Conservation (phyloP, 2,888 invertebrate species). For the Volucella inanis region DNA sequence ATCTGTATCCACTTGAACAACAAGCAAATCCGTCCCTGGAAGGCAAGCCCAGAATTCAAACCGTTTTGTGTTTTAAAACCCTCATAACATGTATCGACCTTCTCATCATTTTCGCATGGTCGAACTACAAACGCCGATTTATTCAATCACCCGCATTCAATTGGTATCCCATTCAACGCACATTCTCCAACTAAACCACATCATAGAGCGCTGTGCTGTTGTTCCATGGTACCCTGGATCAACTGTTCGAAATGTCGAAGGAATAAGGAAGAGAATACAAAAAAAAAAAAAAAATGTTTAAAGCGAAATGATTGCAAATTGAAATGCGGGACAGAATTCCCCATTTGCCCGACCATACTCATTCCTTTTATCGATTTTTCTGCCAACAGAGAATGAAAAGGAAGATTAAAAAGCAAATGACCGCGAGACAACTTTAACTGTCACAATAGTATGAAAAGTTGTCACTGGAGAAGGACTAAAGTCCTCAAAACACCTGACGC, state of each 20-base stretch:
- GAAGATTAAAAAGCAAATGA: constrained; percentile 69
- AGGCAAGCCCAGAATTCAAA: background rate
- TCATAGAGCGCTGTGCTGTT: background rate
- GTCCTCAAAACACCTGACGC: constrained; percentile 55
- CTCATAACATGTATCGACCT: constrained; percentile 21
- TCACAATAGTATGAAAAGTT: constrained; percentile 42
- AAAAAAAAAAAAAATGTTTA: constrained; percentile 11
- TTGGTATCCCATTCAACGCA: constrained; percentile 44
- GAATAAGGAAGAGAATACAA: constrained; percentile 21
- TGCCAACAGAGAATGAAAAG: constrained; percentile 19
- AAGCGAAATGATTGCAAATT: constrained; percentile 44
- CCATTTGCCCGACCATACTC: background rate
- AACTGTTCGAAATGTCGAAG: constrained; percentile 5
- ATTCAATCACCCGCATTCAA: constrained; percentile 66
- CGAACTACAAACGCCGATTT: constrained; percentile 63
- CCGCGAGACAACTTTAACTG: constrained; percentile 67
- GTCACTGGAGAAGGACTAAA: constrained; percentile 40
- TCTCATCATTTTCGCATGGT: constrained; percentile 57
- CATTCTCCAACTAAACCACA: constrained; percentile 2
- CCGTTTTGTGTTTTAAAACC: background rate
- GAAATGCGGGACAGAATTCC: constrained; percentile 54
- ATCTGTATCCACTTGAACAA: no score
- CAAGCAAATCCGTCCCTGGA: background rate
- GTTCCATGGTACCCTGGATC: no score
- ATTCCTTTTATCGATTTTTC: constrained; percentile 48